Percentiles rank a stretch among this genome's conserved stretches.
These are phyloP conservation scores for Pandemis corylana DNA, from an alignment of 2,888 invertebrate genomes.

Conservation along the genomic window DNA sequence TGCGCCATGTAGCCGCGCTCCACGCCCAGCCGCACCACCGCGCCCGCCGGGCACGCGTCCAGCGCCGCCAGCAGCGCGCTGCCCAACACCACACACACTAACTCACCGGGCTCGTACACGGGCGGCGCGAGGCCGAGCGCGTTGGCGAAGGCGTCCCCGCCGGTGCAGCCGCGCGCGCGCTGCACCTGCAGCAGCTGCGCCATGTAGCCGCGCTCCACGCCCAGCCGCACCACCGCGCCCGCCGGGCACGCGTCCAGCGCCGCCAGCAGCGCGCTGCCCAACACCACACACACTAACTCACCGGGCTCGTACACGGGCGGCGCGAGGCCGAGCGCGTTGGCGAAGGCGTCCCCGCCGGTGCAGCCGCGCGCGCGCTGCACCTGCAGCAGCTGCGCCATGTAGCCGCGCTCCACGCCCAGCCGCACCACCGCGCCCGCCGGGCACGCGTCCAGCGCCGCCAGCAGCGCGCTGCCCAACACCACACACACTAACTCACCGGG, in stretches of 20 bases:
- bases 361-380: conserved; percentile 96
- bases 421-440: conserved; percentile 92
- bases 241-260: conserved; percentile 92
- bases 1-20: conserved; percentile 97
- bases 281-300: too few relatives aligned
- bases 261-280: conserved; percentile 86
- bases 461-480: conserved; percentile 82
- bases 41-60: conserved; percentile 91
- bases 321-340: conserved; percentile 89
- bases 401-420: conserved; percentile 94
- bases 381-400: conserved; percentile 95
- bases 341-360: conserved; percentile 93
- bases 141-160: conserved; percentile 93
- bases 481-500: too few relatives aligned
- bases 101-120: conserved; percentile 56
- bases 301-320: conserved; percentile 82
- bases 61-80: conserved; percentile 90
- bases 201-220: conserved; percentile 96
- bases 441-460: conserved; percentile 91
- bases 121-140: conserved; percentile 89
- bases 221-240: conserved; percentile 91
- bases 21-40: conserved; percentile 92
- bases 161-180: conserved; percentile 93
- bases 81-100: background rate
- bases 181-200: conserved; percentile 96